Evolutionary conservation across 2,888 invertebrate species (phyloP).

Genomic region (Caenorhabditis uteleia): DNA sequence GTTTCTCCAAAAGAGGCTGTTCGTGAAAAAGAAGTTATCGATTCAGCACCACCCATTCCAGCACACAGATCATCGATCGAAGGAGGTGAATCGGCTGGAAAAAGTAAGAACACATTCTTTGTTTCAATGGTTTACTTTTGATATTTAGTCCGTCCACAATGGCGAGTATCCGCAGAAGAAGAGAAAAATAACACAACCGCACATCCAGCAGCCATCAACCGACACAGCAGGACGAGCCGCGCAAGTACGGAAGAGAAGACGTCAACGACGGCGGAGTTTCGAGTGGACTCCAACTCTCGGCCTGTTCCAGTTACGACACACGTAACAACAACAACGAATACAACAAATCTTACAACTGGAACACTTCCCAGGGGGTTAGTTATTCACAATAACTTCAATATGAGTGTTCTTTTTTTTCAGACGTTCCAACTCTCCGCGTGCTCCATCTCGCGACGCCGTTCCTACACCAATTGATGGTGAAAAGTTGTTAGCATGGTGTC

Average conservation of each 20-base stretch:
- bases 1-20: neutral
- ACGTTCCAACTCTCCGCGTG: conserved; percentile 44
- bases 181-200: conserved; percentile 12
- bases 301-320: conserved; percentile 36
- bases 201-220: conserved; percentile 13
- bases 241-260: conserved; percentile 29
- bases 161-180: conserved; percentile 39
- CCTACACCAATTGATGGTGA: conserved; percentile 51
- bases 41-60: conserved; percentile 12
- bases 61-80: conserved; percentile 12
- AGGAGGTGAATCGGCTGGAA: conserved; percentile 4
- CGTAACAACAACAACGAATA: conserved; percentile 7
- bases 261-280: conserved; percentile 19
- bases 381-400: neutral
- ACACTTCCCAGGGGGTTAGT: conserved; percentile 15
- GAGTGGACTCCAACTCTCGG: conserved; percentile 35
- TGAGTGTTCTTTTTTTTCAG: conserved; percentile 9
- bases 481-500: conserved; percentile 54
- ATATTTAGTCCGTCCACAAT: conserved; percentile 41
- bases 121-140: too few species aligned
- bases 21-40: neutral
- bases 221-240: conserved; percentile 21
- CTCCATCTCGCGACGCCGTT: conserved; percentile 37
- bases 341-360: conserved; percentile 16
- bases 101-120: conserved; percentile 3